Conservation (phyloP, 1,140 invertebrate species). For the Leucophenga varia region DNA sequence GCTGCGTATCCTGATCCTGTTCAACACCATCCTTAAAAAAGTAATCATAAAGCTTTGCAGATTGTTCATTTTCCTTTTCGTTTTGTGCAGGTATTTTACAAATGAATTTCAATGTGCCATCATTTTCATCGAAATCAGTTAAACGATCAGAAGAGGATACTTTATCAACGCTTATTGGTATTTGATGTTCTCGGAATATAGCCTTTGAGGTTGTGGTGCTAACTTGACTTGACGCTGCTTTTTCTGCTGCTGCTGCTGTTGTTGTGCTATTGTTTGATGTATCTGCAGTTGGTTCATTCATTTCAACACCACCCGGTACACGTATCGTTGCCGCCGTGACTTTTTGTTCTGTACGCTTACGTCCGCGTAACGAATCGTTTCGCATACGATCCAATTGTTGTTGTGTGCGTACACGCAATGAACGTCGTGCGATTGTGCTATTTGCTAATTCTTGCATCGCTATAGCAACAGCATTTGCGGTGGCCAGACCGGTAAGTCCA, state of each 20-base stretch:
- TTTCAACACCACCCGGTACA: slow-evolving; percentile 12
- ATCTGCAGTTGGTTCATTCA: background rate
- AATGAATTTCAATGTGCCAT: background rate
- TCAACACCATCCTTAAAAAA: too few relatives aligned
- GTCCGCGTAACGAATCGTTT: slow-evolving; percentile 22
- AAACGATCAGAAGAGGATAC: too few relatives aligned
- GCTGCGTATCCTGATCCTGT: too few relatives aligned
- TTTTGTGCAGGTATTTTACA: background rate
- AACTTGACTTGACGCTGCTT: too few relatives aligned
- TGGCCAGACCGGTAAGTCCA: slow-evolving; percentile 42
- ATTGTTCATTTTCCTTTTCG: background rate
- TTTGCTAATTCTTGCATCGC: slow-evolving; percentile 45
- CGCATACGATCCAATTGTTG: slow-evolving; percentile 42
- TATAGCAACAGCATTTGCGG: slow-evolving; percentile 40
- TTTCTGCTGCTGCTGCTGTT: slow-evolving; percentile 1
- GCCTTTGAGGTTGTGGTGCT: too few relatives aligned
- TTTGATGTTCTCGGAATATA: too few relatives aligned
- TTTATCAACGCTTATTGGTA: too few relatives aligned
- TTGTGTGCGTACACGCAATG: slow-evolving; percentile 35
- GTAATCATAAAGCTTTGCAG: too few relatives aligned
- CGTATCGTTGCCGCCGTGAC: slow-evolving; percentile 6
- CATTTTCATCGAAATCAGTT: too few relatives aligned
- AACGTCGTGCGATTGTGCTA: slow-evolving; percentile 38
- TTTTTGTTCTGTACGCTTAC: slow-evolving; percentile 11
- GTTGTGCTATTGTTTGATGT: background rate